Conservation (phyloP, 2,888 invertebrate species). For the Terebella lapidaria region DNA sequence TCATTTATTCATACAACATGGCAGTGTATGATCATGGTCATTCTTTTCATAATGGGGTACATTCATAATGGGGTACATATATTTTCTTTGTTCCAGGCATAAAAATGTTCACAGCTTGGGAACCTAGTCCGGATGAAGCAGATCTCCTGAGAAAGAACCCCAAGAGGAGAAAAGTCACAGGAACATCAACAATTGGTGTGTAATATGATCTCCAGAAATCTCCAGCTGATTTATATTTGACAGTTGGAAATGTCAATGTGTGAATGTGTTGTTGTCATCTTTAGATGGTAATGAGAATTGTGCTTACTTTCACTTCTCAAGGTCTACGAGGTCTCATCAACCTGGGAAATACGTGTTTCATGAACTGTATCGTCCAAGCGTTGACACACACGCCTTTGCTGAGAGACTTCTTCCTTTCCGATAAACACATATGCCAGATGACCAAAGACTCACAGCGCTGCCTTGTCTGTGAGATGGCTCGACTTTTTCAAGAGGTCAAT, state of each 20-base stretch:
- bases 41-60: neutral
- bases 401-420: conserved; percentile 80
- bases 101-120: conserved; percentile 68
- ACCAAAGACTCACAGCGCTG: conserved; percentile 64
- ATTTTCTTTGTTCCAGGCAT: conserved; percentile 18
- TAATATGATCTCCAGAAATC: no score
- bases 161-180: conserved; percentile 72
- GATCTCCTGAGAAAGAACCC: conserved; percentile 71
- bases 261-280: no score
- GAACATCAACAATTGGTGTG: conserved; percentile 73
- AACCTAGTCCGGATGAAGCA: conserved; percentile 72
- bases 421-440: conserved; percentile 79
- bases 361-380: conserved; percentile 96
- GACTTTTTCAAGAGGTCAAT: conserved; percentile 84
- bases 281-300: no score
- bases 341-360: conserved; percentile 95
- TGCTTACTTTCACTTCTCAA: no score
- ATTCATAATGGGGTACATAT: no score
- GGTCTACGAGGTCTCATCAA: conserved; percentile 90
- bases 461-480: conserved; percentile 91
- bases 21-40: neutral
- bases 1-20: neutral
- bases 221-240: no score
- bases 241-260: no score
- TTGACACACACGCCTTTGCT: conserved; percentile 91